Percentiles rank a stretch among this genome's conserved stretches.
Conservation (phyloP, 2,888 invertebrate species). For the Ischnura elegans region DNA sequence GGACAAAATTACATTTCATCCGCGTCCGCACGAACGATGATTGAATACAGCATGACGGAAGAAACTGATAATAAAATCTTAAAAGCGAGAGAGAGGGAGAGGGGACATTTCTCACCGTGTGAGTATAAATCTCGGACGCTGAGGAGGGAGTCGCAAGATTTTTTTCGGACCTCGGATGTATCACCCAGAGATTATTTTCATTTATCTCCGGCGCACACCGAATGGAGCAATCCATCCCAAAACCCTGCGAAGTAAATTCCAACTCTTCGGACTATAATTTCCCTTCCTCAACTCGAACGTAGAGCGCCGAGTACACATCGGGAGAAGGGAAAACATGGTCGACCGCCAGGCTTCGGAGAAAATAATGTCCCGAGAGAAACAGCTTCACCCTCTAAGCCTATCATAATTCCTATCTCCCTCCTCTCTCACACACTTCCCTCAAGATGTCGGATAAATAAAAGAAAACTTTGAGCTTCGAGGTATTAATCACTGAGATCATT, state of each 20-base stretch:
- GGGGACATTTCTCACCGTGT: not conserved
- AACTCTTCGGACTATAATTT: not conserved
- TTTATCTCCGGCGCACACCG: not conserved
- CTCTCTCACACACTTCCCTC: not conserved
- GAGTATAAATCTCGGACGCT: not conserved
- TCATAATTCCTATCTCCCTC: constrained; percentile 6
- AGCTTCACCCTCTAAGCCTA: not conserved
- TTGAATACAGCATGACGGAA: not conserved
- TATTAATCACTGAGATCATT: constrained; percentile 11
- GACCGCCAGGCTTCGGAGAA: not conserved
- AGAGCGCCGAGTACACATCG: not conserved
- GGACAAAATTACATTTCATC: not conserved
- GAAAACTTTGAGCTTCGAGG: not conserved
- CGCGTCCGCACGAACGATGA: not conserved
- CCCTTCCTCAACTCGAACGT: not conserved
- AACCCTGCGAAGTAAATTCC: not conserved
- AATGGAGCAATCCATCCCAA: not conserved
- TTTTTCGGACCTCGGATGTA: not conserved
- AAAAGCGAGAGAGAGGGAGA: not conserved
- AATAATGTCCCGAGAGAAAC: not conserved
- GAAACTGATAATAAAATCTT: constrained; percentile 4
- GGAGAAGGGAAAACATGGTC: not conserved
- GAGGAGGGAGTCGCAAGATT: not conserved
- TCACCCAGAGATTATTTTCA: constrained; percentile 8
- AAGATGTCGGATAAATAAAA: constrained; percentile 1